Conservation (phyloP, 2,113 vertebrate genomes). For the Chitala chitala region DNA sequence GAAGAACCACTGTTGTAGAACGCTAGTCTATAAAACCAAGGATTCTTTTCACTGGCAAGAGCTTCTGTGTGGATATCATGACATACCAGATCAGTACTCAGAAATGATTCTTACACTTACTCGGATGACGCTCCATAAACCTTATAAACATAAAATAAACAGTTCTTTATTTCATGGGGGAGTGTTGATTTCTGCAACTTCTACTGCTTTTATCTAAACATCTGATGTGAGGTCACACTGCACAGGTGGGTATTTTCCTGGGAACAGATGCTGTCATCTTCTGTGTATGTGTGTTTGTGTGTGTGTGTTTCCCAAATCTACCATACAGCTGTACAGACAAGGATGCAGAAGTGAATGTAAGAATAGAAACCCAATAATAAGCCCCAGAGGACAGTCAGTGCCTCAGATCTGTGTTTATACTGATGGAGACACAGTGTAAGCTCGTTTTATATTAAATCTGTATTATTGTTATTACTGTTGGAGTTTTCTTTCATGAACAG, state of each 20-base stretch:
- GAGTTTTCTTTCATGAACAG: too few relatives aligned
- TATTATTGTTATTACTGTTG: too few relatives aligned
- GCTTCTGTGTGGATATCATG: constrained; percentile 74
- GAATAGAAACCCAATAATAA: too few relatives aligned
- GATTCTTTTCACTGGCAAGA: constrained; percentile 71
- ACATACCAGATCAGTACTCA: constrained; percentile 77
- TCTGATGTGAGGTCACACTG: background rate
- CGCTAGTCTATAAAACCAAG: constrained; percentile 62
- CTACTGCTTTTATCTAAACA: too few relatives aligned
- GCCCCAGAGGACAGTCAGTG: too few relatives aligned
- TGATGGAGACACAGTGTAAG: too few relatives aligned
- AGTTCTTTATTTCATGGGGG: constrained; percentile 63
- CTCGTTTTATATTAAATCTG: too few relatives aligned
- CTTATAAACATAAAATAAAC: constrained; percentile 66
- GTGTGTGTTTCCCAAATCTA: too few relatives aligned
- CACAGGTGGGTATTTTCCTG: background rate
- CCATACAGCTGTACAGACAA: too few relatives aligned
- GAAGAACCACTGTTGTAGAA: constrained; percentile 65
- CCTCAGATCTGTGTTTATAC: too few relatives aligned
- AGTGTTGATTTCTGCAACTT: constrained; percentile 35
- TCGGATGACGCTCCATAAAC: constrained; percentile 68
- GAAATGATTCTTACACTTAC: constrained; percentile 64
- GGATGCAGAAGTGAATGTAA: too few relatives aligned
- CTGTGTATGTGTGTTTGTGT: background rate
- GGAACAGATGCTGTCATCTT: background rate